Conservation (phyloP, 2,113 vertebrate species). For the Mastomys natalensis region DNA sequence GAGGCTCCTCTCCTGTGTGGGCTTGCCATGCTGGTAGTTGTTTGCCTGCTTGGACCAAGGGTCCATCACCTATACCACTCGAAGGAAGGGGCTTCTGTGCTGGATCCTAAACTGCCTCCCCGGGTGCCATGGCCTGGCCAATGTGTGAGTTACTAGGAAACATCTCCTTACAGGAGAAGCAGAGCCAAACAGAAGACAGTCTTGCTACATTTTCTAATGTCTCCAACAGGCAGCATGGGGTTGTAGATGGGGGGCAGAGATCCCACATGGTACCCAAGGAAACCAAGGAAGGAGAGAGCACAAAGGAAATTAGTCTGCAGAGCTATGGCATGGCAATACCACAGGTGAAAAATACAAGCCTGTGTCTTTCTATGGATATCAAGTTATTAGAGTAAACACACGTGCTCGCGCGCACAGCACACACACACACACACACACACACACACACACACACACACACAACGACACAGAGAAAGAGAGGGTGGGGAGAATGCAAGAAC, state of each 20-base stretch:
- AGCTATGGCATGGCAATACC: rapidly evolving
- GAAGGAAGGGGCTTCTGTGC: not conserved
- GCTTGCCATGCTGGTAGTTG: rapidly evolving
- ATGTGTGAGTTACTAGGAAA: not conserved
- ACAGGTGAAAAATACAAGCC: not conserved
- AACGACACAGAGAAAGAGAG: not conserved
- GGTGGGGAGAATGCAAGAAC: not conserved
- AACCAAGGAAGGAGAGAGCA: not conserved
- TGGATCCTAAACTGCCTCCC: not conserved
- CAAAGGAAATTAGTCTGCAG: not conserved
- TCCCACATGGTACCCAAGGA: not conserved
- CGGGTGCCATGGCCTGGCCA: not conserved
- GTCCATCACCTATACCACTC: not conserved
- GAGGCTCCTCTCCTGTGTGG: not conserved
- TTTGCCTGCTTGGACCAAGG: rapidly evolving
- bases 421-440: not conserved
- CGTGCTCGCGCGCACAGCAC: not conserved
- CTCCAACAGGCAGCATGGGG: not conserved
- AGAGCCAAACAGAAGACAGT: not conserved
- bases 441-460: not conserved
- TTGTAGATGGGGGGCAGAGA: not conserved
- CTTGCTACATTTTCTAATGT: not conserved
- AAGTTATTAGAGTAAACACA: not conserved
- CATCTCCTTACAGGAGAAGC: not conserved
- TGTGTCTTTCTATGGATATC: not conserved